Base-by-base conservation (phyloP, 2,797 vertebrate species). In the Salmo trutta region DNA sequence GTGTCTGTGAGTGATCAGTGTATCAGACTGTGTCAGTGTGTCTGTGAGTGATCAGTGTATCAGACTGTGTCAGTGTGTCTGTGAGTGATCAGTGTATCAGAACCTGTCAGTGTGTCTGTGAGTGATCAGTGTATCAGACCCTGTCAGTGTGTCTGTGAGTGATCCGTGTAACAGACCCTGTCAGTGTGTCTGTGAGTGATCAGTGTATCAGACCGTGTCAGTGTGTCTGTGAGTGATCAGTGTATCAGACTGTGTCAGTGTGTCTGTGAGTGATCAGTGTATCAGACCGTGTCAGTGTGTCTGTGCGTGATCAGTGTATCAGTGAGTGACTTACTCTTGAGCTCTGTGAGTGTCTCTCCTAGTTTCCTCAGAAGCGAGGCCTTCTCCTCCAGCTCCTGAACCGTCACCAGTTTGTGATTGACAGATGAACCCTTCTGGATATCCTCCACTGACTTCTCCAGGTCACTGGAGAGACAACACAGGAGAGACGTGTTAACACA, bases 341-440 rank as follows among this genome's bases (percentile, higher is more conserved):
- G 95, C 68, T 98, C 97, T 0, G 96, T 97, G 85, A 99, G 94
- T 0, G 97, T 98, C 89, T 99, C 97, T 83, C 97, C 97, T n/a
- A 99, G 95, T 84, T 96, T 97, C 86, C 96, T 95, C 75, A 99
- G 93, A 87, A 97, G 92, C 16, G 94, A 83, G 0, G 95, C 94
- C 91, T 99, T 99, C 92, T 99, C 98, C 91, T 99, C 98, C 93
- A 99, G 94, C 91, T 99, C 98, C 71, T 97, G 96, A 77, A 93
- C 95, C 0, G 96, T 94, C 88, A 98, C 94, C 86, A 97, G 95
- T 82, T 96, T 95, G 90, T 96, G 96, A 91, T 92, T 96, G 90
- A 97, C 95, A 8, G 95, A 94, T 64, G 95, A 90, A 69, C 98
- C 97, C 89, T 96, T 96, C 92, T 99, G 97, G 90, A 99, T 96